phyloP scores from a whole-genome alignment of 1,140 invertebrate genomes.

The Atta cephalotes region DNA sequence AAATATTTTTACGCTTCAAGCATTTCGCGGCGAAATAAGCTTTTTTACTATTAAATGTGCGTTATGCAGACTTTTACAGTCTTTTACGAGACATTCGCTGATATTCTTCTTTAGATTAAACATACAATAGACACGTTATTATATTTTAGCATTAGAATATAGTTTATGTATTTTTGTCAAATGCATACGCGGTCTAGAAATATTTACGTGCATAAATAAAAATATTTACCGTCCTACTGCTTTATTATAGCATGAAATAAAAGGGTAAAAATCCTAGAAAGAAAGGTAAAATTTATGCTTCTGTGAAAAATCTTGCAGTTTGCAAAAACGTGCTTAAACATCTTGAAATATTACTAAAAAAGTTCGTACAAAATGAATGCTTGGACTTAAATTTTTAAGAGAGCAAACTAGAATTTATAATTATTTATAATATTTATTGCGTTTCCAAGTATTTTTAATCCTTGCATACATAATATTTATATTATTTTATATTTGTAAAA shows the following conservation, averaged over 20 bases:
- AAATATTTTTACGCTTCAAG: conserved; percentile 63
- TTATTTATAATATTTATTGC: conserved; percentile 3
- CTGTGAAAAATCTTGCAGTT: conserved; percentile 10
- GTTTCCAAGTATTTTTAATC: not conserved
- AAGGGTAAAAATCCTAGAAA: conserved; percentile 23
- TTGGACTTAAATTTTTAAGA: conserved; percentile 3
- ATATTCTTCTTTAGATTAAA: conserved; percentile 43
- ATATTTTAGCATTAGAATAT: conserved; percentile 7
- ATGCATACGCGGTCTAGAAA: conserved; percentile 5
- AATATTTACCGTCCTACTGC: conserved; percentile 26
- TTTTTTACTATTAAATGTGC: conserved; percentile 42
- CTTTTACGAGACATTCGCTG: conserved; percentile 22
- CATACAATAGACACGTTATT: not conserved
- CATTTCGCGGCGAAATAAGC: conserved; percentile 47
- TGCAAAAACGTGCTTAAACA: conserved; percentile 16
- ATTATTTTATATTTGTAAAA: not conserved
- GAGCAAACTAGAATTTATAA: not conserved
- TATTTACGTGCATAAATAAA: conserved; percentile 40
- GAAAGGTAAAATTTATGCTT: conserved; percentile 40
- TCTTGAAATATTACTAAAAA: conserved; percentile 51
- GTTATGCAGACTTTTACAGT: conserved; percentile 17
- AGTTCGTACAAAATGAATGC: conserved; percentile 32
- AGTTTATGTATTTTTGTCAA: conserved; percentile 35
- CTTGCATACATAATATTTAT: not conserved
- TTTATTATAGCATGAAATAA: conserved; percentile 41